Evolutionary conservation across 2,888 invertebrate genomes (phyloP).

Genomic region (Sthenelais limicola): DNA sequence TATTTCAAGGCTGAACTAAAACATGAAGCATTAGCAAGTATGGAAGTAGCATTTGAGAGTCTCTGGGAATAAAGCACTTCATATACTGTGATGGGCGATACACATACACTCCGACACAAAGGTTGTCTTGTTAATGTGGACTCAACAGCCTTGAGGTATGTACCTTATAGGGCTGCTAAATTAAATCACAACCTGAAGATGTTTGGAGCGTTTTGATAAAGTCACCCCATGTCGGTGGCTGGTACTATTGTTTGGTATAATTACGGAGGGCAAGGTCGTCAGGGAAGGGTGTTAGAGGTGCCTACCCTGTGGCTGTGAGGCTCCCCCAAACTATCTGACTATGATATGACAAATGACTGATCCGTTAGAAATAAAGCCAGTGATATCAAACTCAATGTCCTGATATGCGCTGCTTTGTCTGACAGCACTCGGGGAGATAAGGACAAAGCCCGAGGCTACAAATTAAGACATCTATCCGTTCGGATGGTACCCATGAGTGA

Average conservation of each 20-base stretch:
- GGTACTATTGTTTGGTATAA: slow-evolving; percentile 19
- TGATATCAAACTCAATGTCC: slow-evolving; percentile 12
- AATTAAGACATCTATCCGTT: slow-evolving; percentile 14
- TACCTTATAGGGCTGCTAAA: no score
- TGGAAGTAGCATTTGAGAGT: no score
- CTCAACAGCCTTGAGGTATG: no score
- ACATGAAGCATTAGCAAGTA: no score
- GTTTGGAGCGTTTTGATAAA: slow-evolving; percentile 25
- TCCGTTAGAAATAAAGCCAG: background rate
- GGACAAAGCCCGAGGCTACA: background rate
- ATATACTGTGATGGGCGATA: no score
- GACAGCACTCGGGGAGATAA: slow-evolving; percentile 5
- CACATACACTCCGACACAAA: no score
- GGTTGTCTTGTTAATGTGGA: no score
- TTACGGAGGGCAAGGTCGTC: background rate
- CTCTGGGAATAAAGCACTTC: no score
- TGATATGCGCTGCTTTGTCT: background rate
- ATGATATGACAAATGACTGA: slow-evolving; percentile 18
- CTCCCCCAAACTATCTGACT: background rate
- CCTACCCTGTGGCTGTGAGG: background rate
- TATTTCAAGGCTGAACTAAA: no score
- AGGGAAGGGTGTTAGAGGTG: slow-evolving; percentile 1
- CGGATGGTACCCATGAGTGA: no score
- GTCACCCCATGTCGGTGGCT: slow-evolving; percentile 11
- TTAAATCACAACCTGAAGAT: slow-evolving; percentile 5